phyloP scores from a whole-genome alignment of 64 coral and sea anemone species.

The Exaiptasia diaphana region DNA sequence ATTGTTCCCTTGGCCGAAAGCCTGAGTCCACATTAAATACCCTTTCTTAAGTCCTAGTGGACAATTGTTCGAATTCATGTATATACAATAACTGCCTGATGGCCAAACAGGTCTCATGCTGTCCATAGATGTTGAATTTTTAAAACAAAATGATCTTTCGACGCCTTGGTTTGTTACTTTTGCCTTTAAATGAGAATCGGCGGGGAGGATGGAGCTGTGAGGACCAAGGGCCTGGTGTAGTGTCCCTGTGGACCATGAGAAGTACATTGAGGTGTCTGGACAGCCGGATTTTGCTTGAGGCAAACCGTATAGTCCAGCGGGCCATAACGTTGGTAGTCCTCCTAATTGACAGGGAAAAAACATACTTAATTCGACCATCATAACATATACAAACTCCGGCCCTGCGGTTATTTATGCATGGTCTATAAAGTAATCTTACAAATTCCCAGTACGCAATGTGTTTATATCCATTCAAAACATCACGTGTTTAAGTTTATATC shows the following conservation, averaged over 20 bases:
- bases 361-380: no score
- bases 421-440: no score
- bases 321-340: neutral
- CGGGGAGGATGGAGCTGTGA: neutral
- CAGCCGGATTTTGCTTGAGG: neutral
- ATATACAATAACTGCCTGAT: neutral
- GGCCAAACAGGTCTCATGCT: neutral
- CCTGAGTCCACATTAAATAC: neutral
- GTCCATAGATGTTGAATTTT: neutral
- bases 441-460: no score
- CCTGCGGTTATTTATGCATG: no score
- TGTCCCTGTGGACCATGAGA: neutral
- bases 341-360: no score
- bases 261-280: neutral
- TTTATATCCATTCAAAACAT: no score
- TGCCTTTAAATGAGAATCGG: neutral
- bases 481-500: no score
- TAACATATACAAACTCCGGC: no score
- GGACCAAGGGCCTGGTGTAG: neutral
- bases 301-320: neutral
- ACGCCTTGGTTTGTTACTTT: neutral
- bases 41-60: neutral
- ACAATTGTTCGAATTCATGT: neutral
- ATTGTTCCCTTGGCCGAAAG: neutral
- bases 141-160: neutral